Conservation (phyloP, 2,113 vertebrate species). For the Urocynchramus pylzowi region DNA sequence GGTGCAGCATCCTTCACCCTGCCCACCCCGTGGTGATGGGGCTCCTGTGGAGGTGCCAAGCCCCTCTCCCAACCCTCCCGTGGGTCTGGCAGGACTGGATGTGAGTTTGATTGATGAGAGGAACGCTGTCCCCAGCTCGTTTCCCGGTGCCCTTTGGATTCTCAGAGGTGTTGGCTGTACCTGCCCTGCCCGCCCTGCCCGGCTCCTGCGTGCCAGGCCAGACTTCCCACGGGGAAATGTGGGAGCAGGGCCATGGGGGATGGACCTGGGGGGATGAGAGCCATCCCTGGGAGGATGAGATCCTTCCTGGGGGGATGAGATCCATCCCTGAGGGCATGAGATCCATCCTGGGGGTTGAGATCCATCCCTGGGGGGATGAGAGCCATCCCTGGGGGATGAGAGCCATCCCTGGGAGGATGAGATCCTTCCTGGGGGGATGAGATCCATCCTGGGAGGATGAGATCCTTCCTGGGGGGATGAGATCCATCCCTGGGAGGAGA, state of each 20-base stretch:
- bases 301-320: no score
- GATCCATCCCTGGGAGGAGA: fast-evolving
- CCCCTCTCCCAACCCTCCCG: fast-evolving
- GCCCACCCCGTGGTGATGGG: fast-evolving
- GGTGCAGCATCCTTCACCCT: background rate
- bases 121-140: fast-evolving
- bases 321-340: fast-evolving
- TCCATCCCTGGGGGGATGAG: fast-evolving
- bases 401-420: fast-evolving
- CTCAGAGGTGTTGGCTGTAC: background rate
- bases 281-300: fast-evolving
- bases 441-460: no score
- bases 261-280: background rate
- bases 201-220: fast-evolving
- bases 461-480: no score
- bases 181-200: background rate
- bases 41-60: background rate
- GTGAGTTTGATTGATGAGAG: background rate
- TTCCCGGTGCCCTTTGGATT: background rate
- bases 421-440: fast-evolving
- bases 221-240: background rate
- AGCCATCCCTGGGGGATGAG: background rate
- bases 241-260: background rate
- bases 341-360: no score
- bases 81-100: fast-evolving